Conservation (phyloP, 1,140 invertebrate genomes). For the Polypedilum pembai region DNA sequence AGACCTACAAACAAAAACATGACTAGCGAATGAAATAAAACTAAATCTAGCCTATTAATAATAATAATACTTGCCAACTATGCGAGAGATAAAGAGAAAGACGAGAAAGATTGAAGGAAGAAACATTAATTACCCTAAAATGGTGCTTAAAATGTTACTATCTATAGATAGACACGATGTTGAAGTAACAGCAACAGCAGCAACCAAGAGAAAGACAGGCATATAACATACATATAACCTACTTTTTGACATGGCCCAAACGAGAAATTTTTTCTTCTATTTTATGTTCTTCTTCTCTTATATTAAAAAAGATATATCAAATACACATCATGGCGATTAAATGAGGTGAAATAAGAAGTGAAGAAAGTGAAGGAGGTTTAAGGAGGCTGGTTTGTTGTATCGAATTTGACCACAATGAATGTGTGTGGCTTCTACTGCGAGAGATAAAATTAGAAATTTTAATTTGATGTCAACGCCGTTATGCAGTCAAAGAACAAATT, state of each 20-base stretch:
- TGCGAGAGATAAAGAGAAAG: neutral
- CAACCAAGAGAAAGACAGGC: neutral
- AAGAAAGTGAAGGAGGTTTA: slow-evolving; percentile 18
- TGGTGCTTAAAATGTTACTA: neutral
- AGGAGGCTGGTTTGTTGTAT: neutral
- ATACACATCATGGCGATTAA: neutral
- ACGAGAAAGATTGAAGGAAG: neutral
- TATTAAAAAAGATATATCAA: too few species aligned
- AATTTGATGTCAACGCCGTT: neutral
- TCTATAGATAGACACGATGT: neutral
- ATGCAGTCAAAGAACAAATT: neutral
- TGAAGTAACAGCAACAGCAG: neutral
- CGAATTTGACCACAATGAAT: slow-evolving; percentile 23
- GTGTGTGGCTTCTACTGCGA: neutral
- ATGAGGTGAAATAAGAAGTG: neutral
- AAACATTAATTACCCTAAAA: slow-evolving; percentile 25
- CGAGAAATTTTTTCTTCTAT: neutral
- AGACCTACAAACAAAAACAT: slow-evolving; percentile 4
- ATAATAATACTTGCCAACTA: neutral
- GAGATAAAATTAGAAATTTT: neutral
- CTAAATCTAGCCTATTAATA: neutral
- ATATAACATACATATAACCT: slow-evolving; percentile 11
- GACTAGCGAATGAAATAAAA: neutral
- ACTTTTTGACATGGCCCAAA: slow-evolving; percentile 17
- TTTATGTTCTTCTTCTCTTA: too few species aligned